These are phyloP conservation scores for Panthera tigris DNA, from an alignment of 2,113 vertebrate species.

Conservation along the genomic window DNA sequence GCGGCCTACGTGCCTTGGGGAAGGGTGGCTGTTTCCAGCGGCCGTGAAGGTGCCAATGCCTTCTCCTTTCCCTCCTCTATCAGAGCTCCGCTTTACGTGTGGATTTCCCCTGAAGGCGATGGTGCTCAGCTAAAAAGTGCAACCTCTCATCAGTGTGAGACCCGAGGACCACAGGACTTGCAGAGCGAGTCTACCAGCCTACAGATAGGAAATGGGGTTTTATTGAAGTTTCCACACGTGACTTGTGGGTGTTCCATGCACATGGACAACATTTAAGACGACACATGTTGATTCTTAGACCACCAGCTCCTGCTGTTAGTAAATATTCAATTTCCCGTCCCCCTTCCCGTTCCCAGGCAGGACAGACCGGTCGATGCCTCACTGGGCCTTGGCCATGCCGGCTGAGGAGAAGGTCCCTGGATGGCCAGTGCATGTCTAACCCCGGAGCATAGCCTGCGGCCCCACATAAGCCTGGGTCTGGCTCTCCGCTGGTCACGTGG, in stretches of 20 bases:
- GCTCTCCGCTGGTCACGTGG: rapidly evolving
- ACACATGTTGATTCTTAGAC: rapidly evolving
- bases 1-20: rapidly evolving
- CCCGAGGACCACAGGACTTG: neutral
- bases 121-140: rapidly evolving
- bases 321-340: neutral
- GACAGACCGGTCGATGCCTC: neutral
- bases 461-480: rapidly evolving
- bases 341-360: neutral
- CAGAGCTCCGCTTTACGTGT: neutral
- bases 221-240: neutral
- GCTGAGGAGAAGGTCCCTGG: neutral
- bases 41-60: neutral
- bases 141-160: rapidly evolving
- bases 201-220: constrained; percentile 41
- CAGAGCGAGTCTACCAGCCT: neutral
- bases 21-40: neutral
- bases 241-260: neutral
- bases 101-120: rapidly evolving
- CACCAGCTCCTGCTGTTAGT: rapidly evolving
- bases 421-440: neutral
- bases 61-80: neutral
- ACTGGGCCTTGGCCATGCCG: rapidly evolving
- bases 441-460: rapidly evolving
- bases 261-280: neutral